Base-by-base conservation (phyloP, 92 coral and sea anemone genomes). In the Paragorgia papillata region DNA sequence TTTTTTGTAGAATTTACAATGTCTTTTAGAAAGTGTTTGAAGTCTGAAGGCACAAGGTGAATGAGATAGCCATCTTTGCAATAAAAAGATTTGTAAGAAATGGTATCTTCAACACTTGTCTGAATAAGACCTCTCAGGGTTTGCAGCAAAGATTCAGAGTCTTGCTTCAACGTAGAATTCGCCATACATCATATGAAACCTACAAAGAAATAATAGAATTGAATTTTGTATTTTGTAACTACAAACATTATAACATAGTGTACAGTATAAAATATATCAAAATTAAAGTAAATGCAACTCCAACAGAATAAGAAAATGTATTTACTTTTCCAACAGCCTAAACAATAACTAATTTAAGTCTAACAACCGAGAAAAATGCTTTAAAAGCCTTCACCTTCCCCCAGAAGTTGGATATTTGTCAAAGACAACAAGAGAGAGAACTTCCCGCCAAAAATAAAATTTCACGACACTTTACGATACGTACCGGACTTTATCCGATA, bases 21-120 rank as follows among this genome's bases (percentile, higher is more conserved):
- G 70, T 92, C 79, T 61, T 62, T 53, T 25, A 94, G 83, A 0
- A 95, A 97, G 75, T 94, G 98, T 29, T 83, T 64, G 1, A 91
- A 80, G 31, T 84, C 65, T 18, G 87, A 2, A 13, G 78, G 64
- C 0, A 51, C 58, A 30, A 26, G 53, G 21, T 71, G 50, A 2
- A 71, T 32, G 1, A 71, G 32, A 55, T 53, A 71, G 19, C 43
- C 43, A 69, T 7, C 12, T 13, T 29, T 26, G 51, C 63, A 53
- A 10, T 71, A 2, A 54, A 71, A 53, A 25, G 54, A 3, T 14
- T 33, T 55, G 2, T n/a, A 57, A 25, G 62, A 34, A 71, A 51
- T 55, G 18, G 18, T 49, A 20, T 50, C 44, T n/a, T 69, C 25
- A 27, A 13, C 30, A 56, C 33, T 22, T 56, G 22, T 12, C 22